Conservation (phyloP, 2,113 vertebrate species). For the Poecile atricapillus region DNA sequence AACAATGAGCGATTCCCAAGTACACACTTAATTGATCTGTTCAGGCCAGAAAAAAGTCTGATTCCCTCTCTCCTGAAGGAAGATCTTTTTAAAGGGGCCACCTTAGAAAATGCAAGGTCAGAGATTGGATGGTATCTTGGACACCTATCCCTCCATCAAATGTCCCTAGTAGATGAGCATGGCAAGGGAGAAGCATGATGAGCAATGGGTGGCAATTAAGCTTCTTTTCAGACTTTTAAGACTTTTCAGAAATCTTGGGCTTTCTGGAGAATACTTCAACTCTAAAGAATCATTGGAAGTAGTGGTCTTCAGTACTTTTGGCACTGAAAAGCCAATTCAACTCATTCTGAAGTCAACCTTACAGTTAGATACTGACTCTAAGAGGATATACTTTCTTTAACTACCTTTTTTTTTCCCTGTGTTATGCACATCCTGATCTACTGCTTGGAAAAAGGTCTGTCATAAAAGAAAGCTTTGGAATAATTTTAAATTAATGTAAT, state of each 20-base stretch:
- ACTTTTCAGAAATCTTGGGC: not conserved
- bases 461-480: not conserved
- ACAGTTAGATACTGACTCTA: not conserved
- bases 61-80: not conserved
- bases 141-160: not conserved
- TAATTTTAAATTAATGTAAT: not conserved
- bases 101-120: not conserved
- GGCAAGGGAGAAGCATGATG: not conserved
- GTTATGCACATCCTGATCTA: not conserved
- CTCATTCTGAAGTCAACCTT: not conserved
- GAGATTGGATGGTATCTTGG: not conserved
- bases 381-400: not conserved
- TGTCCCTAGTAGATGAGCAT: not conserved
- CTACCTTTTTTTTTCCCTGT: not conserved
- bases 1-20: not conserved
- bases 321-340: not conserved
- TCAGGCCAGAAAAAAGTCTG: not conserved
- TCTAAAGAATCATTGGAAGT: not conserved
- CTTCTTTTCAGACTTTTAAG: too few relatives aligned
- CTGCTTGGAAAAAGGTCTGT: not conserved
- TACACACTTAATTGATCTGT: rapidly evolving
- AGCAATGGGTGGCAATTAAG: not conserved
- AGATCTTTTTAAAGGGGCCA: not conserved
- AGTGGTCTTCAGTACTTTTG: not conserved
- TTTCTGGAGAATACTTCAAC: not conserved